A percentile compares a stretch with the other conserved stretches of the same genome.
Evolutionary conservation across 2,888 invertebrate species (phyloP).

Genomic region (Charanyca ferruginea): DNA sequence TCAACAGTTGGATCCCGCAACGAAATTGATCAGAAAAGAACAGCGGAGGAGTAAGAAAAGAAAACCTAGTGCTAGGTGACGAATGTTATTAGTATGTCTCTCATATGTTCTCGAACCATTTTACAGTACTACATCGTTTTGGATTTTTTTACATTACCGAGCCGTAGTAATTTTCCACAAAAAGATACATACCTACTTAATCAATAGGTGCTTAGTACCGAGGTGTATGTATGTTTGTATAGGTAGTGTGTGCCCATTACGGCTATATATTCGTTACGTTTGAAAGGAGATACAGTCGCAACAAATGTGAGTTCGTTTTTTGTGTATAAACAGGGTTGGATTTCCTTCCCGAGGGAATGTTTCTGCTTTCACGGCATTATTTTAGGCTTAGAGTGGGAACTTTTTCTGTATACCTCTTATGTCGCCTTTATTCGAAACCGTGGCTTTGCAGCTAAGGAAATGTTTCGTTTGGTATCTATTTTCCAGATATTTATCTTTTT

Average conservation of each 20-base stretch:
- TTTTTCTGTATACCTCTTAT: slow-evolving; percentile 49
- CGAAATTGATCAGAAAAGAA: too few species aligned
- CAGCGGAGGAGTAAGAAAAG: too few species aligned
- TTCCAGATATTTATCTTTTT: slow-evolving; percentile 42
- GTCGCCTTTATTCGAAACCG: slow-evolving; percentile 43
- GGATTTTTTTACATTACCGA: too few species aligned
- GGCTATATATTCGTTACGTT: slow-evolving; percentile 60
- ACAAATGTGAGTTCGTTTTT: slow-evolving; percentile 65
- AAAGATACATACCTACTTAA: background rate
- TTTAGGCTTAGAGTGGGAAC: slow-evolving; percentile 63
- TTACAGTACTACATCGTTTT: too few species aligned
- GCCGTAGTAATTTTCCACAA: background rate
- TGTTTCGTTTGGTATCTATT: slow-evolving; percentile 34
- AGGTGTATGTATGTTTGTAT: slow-evolving; percentile 7
- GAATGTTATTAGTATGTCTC: too few species aligned
- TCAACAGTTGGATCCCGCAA: too few species aligned
- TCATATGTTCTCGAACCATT: too few species aligned
- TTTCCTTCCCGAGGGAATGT: slow-evolving; percentile 62
- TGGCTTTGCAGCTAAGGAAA: slow-evolving; percentile 43
- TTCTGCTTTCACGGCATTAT: slow-evolving; percentile 67
- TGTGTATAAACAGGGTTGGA: slow-evolving; percentile 67
- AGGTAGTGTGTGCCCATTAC: slow-evolving; percentile 33
- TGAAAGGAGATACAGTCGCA: slow-evolving; percentile 62
- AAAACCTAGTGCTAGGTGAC: too few species aligned
- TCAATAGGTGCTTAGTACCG: background rate